phyloP scores from a whole-genome alignment of 2,888 invertebrate species.

The Sarcophaga carnaria region DNA sequence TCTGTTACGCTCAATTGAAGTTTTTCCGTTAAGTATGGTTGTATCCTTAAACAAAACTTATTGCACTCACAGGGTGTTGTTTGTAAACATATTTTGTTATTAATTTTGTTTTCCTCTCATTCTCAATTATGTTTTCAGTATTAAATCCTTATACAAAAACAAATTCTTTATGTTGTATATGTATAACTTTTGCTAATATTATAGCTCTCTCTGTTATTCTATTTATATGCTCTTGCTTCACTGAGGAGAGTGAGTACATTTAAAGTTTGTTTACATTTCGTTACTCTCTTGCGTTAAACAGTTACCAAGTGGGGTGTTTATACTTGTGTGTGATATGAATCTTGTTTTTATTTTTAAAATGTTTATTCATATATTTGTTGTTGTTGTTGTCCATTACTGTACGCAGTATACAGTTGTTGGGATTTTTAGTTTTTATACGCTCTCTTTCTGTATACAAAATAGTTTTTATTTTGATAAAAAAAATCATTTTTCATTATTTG shows the following conservation, averaged over 20 bases:
- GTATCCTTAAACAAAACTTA: too few relatives aligned
- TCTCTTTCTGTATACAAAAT: not conserved
- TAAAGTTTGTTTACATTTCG: conserved; percentile 30
- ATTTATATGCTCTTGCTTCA: conserved; percentile 10
- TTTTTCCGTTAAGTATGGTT: too few relatives aligned
- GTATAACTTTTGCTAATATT: not conserved
- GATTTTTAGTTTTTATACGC: not conserved
- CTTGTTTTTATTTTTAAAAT: not conserved
- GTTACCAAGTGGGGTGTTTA: not conserved
- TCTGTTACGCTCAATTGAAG: too few relatives aligned
- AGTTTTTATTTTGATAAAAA: conserved; percentile 26
- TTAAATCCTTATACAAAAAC: not conserved
- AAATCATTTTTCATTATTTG: conserved; percentile 24
- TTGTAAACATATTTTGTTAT: too few relatives aligned
- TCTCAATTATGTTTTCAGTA: not conserved
- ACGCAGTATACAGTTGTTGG: not conserved
- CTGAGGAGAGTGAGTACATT: not conserved
- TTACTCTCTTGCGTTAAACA: not conserved
- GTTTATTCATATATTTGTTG: not conserved
- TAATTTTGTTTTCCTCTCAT: not conserved
- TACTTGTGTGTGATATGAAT: not conserved
- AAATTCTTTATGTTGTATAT: too few relatives aligned
- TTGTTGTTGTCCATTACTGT: not conserved
- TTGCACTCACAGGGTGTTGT: too few relatives aligned
- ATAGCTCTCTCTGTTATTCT: conserved; percentile 16